Base-by-base conservation (phyloP, 1,140 invertebrate species). In the Drosophila willistoni region DNA sequence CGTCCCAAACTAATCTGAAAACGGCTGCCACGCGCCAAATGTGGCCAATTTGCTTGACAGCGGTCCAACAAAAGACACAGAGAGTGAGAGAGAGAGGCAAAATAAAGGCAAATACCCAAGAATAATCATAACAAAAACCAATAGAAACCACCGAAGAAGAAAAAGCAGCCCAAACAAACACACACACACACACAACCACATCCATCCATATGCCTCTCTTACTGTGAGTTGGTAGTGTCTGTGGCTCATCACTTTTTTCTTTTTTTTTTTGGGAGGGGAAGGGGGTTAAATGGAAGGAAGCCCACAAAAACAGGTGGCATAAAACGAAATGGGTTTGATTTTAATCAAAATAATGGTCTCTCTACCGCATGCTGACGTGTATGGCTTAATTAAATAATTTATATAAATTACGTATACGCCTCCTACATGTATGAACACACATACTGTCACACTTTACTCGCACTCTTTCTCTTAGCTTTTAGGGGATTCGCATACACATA, bases 311-410 rank as follows among this genome's bases (percentile, higher is more conserved):
- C 82, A 82, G 83, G 83, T 86, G 83, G 68, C 79, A 73, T 79
- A 73, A 87, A 73, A 71, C 66, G 76, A 70, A 82, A 87, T 87
- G 75, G 75, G 76, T 86, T 87, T 86, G 83, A 86, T 86, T 86
- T 77, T 86, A 82, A 86, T 86, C 83, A 87, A 83, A 87, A 62
- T 86, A 86, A 86, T 86, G 83, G 83, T 69, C 67, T 79, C 47
- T 65, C 61, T 47, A 67, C 79, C 71, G 62, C 76, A 61, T 67
- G 72, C 85, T 79, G 83, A 83, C 76, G 83, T 74, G 71, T 81
- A 79, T 77, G 79, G 70, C 84, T 79, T 87, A 86, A 86, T 86
- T 86, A 86, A 86, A 87, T 86, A 87, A 86, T 86, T 87, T 79
- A 83, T 82, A 86, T 83, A 71, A 79, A 86, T 86, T 87, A 73